Evolutionary conservation across 2,888 invertebrate genomes (phyloP).

Genomic region (Zele albiditarsus): DNA sequence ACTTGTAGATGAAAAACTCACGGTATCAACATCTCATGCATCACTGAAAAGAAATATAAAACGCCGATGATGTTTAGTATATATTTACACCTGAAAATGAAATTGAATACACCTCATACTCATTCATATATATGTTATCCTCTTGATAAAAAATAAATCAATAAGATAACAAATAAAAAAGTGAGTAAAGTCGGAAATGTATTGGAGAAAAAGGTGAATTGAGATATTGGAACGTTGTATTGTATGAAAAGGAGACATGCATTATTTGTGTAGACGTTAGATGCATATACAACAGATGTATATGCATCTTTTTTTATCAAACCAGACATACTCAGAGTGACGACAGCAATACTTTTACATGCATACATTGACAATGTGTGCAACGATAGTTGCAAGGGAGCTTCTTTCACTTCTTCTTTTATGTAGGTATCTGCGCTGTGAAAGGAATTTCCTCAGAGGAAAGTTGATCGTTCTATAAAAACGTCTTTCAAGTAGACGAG

Average conservation of each 20-base stretch:
- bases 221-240: not conserved
- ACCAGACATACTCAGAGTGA: not conserved
- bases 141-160: not conserved
- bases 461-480: not conserved
- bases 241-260: not conserved
- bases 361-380: not conserved
- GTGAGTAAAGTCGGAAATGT: not conserved
- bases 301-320: not conserved
- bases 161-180: not conserved
- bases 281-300: not conserved
- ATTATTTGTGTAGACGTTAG: not conserved
- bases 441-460: not conserved
- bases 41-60: not conserved
- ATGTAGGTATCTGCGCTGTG: not conserved
- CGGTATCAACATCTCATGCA: not conserved
- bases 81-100: not conserved
- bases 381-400: not conserved
- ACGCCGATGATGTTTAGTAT: not conserved
- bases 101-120: not conserved
- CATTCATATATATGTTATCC: not conserved
- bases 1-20: not conserved
- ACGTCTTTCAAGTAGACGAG: not conserved
- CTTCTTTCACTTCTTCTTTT: not conserved
- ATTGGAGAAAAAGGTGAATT: not conserved
- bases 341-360: not conserved